phyloP scores from a whole-genome alignment of 2,797 vertebrate species.

The Australoheros facetus region DNA sequence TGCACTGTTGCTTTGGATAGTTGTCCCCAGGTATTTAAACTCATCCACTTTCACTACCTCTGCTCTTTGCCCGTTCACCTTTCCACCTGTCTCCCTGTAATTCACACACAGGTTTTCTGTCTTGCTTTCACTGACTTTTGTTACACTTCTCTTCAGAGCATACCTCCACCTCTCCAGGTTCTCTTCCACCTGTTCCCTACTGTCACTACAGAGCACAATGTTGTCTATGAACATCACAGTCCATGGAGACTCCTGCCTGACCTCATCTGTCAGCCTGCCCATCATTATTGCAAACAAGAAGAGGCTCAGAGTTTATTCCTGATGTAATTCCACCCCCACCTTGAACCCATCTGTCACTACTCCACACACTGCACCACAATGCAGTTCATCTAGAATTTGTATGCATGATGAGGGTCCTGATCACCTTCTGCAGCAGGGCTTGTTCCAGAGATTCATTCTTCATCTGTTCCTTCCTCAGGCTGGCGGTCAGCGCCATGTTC shows the following conservation, averaged over 20 bases:
- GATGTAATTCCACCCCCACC: not conserved
- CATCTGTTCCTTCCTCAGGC: slow-evolving; percentile 96
- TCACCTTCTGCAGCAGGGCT: slow-evolving; percentile 93
- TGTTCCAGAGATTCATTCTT: slow-evolving; percentile 95
- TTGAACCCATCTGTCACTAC: no score
- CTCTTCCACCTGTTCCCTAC: not conserved
- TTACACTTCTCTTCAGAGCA: not conserved
- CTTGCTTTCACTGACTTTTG: not conserved
- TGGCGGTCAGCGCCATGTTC: slow-evolving; percentile 87
- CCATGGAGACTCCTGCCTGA: not conserved
- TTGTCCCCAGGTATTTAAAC: not conserved
- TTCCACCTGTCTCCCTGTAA: no score
- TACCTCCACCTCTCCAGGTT: not conserved
- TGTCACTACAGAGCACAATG: not conserved
- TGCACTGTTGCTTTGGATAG: not conserved
- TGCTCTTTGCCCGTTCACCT: not conserved
- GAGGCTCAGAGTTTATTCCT: not conserved
- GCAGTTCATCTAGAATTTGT: not conserved
- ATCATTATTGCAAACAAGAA: not conserved
- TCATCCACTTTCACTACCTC: not conserved
- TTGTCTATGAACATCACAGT: not conserved
- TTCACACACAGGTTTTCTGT: not conserved
- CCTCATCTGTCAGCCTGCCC: not conserved
- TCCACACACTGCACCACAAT: no score
- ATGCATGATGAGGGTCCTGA: not conserved